These are phyloP conservation scores for Orientallactaga sibirica DNA, from an alignment of 2,797 vertebrate genomes.

Conservation along the genomic window DNA sequence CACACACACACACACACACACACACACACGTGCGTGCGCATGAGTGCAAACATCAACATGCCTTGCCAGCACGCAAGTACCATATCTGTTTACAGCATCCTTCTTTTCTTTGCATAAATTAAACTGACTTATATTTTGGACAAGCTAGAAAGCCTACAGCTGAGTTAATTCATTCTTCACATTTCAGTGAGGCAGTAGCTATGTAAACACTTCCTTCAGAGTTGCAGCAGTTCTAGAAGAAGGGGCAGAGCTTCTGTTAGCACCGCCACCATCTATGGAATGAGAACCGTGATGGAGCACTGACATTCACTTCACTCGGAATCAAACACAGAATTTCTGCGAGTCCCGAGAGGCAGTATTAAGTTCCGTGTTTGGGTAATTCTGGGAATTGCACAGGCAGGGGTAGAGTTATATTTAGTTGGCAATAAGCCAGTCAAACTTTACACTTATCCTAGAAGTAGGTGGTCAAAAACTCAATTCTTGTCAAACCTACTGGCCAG, in stretches of 20 bases:
- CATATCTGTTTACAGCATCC: not conserved
- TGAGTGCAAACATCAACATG: not conserved
- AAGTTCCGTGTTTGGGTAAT: conserved; percentile 63
- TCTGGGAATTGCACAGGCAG: conserved; percentile 56
- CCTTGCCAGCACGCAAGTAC: not conserved
- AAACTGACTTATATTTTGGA: conserved; percentile 46
- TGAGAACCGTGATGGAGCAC: conserved; percentile 15
- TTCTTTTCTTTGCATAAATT: conserved; percentile 32
- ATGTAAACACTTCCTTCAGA: conserved; percentile 57
- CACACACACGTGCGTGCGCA: not conserved
- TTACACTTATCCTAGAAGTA: conserved; percentile 74
- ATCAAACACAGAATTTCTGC: conserved; percentile 59
- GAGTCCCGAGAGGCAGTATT: conserved; percentile 66
- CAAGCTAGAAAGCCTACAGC: not conserved
- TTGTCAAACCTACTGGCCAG: conserved; percentile 26
- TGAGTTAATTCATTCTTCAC: conserved; percentile 17
- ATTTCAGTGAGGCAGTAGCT: not conserved
- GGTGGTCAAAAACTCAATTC: conserved; percentile 73
- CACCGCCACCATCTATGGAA: not conserved
- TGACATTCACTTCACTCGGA: conserved; percentile 67
- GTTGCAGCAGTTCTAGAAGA: conserved; percentile 56
- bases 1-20: not conserved
- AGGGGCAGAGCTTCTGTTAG: conserved; percentile 47
- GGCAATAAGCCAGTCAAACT: conserved; percentile 68
- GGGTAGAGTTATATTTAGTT: conserved; percentile 64